Evolutionary conservation across 2,888 invertebrate species (phyloP).

Genomic region (Mactromeris polynyma): DNA sequence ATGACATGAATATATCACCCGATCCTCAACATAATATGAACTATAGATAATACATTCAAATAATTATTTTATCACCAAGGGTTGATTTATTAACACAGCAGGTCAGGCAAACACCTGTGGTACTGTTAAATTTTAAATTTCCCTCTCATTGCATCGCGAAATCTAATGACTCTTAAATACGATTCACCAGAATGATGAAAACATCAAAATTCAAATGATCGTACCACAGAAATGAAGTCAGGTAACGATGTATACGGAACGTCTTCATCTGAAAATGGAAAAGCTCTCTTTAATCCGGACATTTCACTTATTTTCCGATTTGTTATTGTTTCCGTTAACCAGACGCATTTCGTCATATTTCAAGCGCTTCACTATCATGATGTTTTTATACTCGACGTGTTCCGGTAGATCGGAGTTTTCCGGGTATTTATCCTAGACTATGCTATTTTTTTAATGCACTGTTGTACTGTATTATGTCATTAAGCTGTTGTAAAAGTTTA

Average conservation of each 20-base stretch:
- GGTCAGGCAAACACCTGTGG: too few relatives aligned
- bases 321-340: neutral
- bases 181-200: too few relatives aligned
- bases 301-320: neutral
- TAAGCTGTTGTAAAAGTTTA: neutral
- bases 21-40: too few relatives aligned
- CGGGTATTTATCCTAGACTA: too few relatives aligned
- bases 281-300: neutral
- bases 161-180: neutral
- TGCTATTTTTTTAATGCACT: too few relatives aligned
- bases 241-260: neutral
- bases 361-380: neutral
- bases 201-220: neutral
- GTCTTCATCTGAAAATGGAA: conserved; percentile 4
- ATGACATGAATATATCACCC: too few relatives aligned
- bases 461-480: too few relatives aligned
- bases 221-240: neutral
- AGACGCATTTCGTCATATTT: neutral
- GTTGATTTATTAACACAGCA: too few relatives aligned
- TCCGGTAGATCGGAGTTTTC: too few relatives aligned
- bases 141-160: neutral
- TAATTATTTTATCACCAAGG: too few relatives aligned
- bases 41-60: too few relatives aligned
- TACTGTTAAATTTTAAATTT: too few relatives aligned
- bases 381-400: neutral